Conservation (phyloP, 2,888 invertebrate species). For the Sphecodes monilicornis region DNA sequence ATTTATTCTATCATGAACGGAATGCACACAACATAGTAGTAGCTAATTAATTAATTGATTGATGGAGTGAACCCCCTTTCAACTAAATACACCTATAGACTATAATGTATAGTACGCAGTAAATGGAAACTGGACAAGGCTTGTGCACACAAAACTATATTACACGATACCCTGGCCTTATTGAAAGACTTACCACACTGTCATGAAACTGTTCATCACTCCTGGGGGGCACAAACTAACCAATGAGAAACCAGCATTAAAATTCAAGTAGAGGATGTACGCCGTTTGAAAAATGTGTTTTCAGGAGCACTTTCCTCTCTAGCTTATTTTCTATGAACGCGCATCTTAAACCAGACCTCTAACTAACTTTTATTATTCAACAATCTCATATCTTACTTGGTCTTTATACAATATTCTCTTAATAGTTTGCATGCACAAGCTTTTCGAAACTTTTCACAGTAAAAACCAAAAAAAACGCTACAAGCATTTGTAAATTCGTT, state of each 20-base stretch:
- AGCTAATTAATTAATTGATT: not conserved
- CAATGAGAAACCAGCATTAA: constrained; percentile 86
- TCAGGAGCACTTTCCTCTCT: constrained; percentile 54
- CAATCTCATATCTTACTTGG: constrained; percentile 26
- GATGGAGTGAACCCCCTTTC: constrained; percentile 53
- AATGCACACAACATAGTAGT: not conserved
- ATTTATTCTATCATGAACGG: not conserved
- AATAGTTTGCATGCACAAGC: constrained; percentile 85
- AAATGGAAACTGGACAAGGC: constrained; percentile 79
- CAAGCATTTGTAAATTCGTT: constrained; percentile 29
- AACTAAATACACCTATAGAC: constrained; percentile 37
- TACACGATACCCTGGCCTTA: constrained; percentile 80
- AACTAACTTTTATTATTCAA: constrained; percentile 10
- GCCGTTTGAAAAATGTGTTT: constrained; percentile 53
- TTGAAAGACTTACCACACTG: constrained; percentile 91
- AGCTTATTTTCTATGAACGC: constrained; percentile 43
- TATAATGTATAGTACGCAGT: constrained; percentile 59
- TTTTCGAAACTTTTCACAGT: constrained; percentile 63
- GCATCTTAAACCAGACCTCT: constrained; percentile 18
- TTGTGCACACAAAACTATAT: constrained; percentile 84
- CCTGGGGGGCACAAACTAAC: constrained; percentile 93
- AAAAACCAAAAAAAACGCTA: constrained; percentile 37
- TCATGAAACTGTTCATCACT: constrained; percentile 95
- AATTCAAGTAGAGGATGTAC: constrained; percentile 65
- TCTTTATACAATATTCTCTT: constrained; percentile 52